Evolutionary conservation across 2,888 invertebrate genomes (phyloP).

Genomic region (Caenorhabditis sp.): DNA sequence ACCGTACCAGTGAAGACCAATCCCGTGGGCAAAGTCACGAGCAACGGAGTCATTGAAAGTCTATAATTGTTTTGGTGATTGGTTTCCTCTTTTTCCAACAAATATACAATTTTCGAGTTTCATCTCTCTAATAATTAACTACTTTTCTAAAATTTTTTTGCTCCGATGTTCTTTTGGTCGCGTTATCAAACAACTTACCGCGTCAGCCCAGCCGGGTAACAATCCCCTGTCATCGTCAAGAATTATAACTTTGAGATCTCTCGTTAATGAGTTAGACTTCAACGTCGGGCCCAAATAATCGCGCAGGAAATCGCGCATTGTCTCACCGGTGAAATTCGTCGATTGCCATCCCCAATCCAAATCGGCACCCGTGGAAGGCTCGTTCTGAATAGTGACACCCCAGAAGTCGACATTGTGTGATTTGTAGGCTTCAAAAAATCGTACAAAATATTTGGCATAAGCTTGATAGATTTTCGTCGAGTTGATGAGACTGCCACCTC

Average conservation of each 20-base stretch:
- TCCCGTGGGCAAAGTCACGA: constrained; percentile 77
- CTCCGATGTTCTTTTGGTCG: no score
- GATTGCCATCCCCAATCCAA: constrained; percentile 80
- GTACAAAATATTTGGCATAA: constrained; percentile 80
- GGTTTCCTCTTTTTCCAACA: no score
- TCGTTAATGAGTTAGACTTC: constrained; percentile 74
- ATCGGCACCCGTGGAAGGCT: constrained; percentile 78
- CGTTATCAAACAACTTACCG: no score
- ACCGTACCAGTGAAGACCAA: constrained; percentile 85
- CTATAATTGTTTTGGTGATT: no score
- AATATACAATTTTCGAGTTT: no score
- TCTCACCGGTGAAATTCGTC: constrained; percentile 76
- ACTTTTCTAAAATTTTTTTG: no score
- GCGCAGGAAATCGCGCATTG: constrained; percentile 77
- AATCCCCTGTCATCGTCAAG: constrained; percentile 77
- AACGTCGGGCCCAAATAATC: constrained; percentile 82
- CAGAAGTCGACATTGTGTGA: constrained; percentile 77
- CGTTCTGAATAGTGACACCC: constrained; percentile 82
- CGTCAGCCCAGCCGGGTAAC: neutral
- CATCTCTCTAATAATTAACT: no score
- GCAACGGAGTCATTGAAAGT: constrained; percentile 69
- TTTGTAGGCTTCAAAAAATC: constrained; percentile 82
- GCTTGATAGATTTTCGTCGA: constrained; percentile 31
- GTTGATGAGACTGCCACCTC: constrained; percentile 36
- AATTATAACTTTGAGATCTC: constrained; percentile 78